Conservation (phyloP, 2,113 vertebrate genomes). For the Sialia sialis region DNA sequence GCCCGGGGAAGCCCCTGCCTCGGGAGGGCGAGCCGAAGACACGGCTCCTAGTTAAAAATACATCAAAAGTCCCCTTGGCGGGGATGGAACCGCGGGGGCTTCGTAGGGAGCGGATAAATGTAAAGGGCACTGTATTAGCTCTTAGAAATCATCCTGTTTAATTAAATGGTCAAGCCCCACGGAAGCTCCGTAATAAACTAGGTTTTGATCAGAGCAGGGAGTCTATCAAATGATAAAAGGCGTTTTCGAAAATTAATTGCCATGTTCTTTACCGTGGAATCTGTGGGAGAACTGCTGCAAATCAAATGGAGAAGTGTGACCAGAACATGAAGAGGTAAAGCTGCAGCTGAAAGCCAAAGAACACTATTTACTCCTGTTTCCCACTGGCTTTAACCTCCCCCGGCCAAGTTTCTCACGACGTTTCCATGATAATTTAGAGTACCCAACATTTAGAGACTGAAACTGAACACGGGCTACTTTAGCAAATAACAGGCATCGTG, state of each 20-base stretch:
- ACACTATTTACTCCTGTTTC: background rate
- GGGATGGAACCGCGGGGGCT: background rate
- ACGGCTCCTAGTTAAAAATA: background rate
- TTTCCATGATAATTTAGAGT: background rate
- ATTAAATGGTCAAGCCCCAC: background rate
- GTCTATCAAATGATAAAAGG: background rate
- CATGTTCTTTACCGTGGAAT: background rate
- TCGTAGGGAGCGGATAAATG: background rate
- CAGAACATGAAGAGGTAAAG: background rate
- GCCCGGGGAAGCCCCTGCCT: background rate
- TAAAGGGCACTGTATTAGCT: background rate
- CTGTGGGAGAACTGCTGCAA: background rate
- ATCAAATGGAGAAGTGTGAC: background rate
- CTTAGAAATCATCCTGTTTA: background rate
- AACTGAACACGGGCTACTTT: background rate
- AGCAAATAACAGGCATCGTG: background rate
- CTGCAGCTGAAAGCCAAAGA: background rate
- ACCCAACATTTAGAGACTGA: background rate
- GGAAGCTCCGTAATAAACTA: background rate
- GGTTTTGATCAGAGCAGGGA: background rate
- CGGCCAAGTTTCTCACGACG: background rate
- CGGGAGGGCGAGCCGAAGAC: background rate
- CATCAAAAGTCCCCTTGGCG: background rate
- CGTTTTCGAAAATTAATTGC: background rate
- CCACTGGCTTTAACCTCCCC: background rate